Conservation (phyloP, 1,140 invertebrate species). For the Cyclina sinensis region DNA sequence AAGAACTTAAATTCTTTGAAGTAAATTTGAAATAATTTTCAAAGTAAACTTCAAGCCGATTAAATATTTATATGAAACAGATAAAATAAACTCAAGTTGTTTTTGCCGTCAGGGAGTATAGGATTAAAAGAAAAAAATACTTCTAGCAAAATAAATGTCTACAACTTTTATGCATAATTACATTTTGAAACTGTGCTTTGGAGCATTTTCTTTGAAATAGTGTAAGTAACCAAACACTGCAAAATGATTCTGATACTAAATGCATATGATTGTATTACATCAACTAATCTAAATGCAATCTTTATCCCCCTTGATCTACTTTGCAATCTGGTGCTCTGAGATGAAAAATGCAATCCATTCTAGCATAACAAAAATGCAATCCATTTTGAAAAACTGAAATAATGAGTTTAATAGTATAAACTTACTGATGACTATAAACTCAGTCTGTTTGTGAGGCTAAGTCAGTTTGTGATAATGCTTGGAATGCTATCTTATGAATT, state of each 20-base stretch:
- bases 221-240: background rate
- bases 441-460: too few species aligned
- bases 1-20: slow-evolving; percentile 45
- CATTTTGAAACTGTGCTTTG: background rate
- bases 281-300: too few species aligned
- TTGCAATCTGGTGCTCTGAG: too few species aligned
- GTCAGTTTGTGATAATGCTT: too few species aligned
- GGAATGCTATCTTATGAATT: too few species aligned
- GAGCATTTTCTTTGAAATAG: background rate
- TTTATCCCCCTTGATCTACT: too few species aligned
- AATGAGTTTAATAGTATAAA: too few species aligned
- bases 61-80: slow-evolving; percentile 56
- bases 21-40: slow-evolving; percentile 63
- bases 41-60: slow-evolving; percentile 47
- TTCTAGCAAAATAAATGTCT: background rate
- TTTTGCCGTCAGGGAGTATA: slow-evolving; percentile 13
- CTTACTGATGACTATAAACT: too few species aligned
- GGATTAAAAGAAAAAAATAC: slow-evolving; percentile 22
- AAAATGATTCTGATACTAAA: background rate
- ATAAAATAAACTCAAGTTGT: slow-evolving; percentile 32
- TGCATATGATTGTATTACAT: too few species aligned
- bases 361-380: too few species aligned
- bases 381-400: too few species aligned
- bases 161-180: slow-evolving; percentile 12
- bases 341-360: too few species aligned